These are phyloP conservation scores for Percopsis omiscomaycus DNA, from an alignment of 2,797 vertebrate species.

Conservation along the genomic window DNA sequence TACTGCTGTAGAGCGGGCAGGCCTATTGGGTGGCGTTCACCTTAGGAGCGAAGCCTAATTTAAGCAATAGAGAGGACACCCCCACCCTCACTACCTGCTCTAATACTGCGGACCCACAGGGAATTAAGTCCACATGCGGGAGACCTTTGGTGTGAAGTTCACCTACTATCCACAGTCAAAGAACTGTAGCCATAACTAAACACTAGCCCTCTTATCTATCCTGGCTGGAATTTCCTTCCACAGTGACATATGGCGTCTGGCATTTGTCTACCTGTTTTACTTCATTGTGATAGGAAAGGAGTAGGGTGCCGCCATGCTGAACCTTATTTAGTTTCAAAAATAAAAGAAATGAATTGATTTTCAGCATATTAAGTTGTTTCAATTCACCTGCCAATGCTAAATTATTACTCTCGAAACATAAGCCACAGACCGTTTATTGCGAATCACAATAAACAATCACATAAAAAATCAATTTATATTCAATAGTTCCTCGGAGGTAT, in stretches of 20 bases:
- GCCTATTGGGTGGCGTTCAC: conserved; percentile 18
- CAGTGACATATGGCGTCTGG: conserved; percentile 61
- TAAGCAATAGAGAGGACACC: conserved; percentile 33
- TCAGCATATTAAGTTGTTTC: background rate
- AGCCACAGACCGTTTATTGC: conserved; percentile 3
- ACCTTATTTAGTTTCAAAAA: no score
- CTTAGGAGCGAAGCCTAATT: conserved; percentile 31
- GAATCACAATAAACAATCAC: conserved; percentile 7
- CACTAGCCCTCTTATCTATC: conserved; percentile 70
- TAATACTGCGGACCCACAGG: conserved; percentile 44
- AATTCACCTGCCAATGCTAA: conserved; percentile 1
- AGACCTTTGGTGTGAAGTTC: conserved; percentile 60
- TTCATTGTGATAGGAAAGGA: conserved; percentile 33
- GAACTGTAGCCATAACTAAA: conserved; percentile 64
- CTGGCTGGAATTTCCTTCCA: conserved; percentile 75
- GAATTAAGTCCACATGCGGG: conserved; percentile 28
- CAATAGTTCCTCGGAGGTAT: background rate
- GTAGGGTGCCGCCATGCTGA: background rate
- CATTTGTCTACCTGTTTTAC: conserved; percentile 42
- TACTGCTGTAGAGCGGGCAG: conserved; percentile 27
- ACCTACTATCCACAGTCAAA: conserved; percentile 68
- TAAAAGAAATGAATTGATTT: no score
- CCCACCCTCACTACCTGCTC: background rate
- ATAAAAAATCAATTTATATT: no score
- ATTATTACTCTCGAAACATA: background rate